phyloP scores from a whole-genome alignment of 1,140 invertebrate species.

The Diorhabda sublineata region DNA sequence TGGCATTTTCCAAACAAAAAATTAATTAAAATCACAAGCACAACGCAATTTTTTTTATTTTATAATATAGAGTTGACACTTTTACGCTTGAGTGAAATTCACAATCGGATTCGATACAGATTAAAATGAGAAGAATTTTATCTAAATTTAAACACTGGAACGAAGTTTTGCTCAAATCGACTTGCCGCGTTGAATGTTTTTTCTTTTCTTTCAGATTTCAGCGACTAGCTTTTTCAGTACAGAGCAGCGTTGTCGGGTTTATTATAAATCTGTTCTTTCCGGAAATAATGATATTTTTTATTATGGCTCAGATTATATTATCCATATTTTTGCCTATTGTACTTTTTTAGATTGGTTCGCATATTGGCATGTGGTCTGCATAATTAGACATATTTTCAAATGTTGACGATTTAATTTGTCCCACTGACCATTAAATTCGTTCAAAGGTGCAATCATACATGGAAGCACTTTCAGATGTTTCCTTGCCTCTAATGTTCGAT shows the following conservation, averaged over 20 bases:
- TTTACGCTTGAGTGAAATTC: not conserved
- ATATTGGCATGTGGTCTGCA: too few species aligned
- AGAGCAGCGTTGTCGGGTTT: not conserved
- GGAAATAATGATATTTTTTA: too few species aligned
- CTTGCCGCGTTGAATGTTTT: slow-evolving; percentile 11
- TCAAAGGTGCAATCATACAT: too few species aligned
- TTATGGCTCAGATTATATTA: too few species aligned
- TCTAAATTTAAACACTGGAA: slow-evolving; percentile 30
- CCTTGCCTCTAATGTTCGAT: too few species aligned
- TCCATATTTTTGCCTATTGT: too few species aligned
- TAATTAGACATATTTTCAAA: too few species aligned
- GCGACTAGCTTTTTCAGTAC: slow-evolving; percentile 11
- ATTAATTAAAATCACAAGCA: slow-evolving; percentile 19
- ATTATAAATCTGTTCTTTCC: not conserved
- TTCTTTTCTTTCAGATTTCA: slow-evolving; percentile 21
- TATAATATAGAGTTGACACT: slow-evolving; percentile 15
- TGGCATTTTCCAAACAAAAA: slow-evolving; percentile 23
- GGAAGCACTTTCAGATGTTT: too few species aligned
- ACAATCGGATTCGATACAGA: not conserved
- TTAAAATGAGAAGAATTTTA: slow-evolving; percentile 24
- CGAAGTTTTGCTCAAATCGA: slow-evolving; percentile 11
- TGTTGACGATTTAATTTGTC: too few species aligned
- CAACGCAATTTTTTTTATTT: slow-evolving; percentile 22
- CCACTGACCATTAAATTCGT: too few species aligned
- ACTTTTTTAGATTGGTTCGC: too few species aligned